A percentile compares a stretch with the other conserved stretches of the same genome.
These are phyloP conservation scores for Xylocampa areola DNA, from an alignment of 2,888 invertebrate species.

Conservation along the genomic window DNA sequence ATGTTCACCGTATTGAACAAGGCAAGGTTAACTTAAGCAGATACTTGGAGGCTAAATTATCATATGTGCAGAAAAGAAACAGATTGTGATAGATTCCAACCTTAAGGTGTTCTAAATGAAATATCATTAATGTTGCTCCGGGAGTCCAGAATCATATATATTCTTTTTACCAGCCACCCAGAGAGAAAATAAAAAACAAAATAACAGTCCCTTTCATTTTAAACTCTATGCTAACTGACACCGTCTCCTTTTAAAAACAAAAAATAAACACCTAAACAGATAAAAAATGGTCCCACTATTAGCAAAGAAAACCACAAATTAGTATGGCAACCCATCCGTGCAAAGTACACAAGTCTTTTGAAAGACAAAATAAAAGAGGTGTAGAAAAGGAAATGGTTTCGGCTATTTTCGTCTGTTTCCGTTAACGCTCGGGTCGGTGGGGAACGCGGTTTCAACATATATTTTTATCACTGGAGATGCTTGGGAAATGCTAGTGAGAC, in stretches of 20 bases:
- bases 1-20: no score
- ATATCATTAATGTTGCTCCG: no score
- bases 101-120: no score
- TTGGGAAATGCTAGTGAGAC: conserved; percentile 31
- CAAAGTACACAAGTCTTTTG: conserved; percentile 51
- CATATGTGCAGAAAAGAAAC: no score
- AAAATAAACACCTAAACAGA: conserved; percentile 41
- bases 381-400: conserved; percentile 66
- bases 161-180: no score
- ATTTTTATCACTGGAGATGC: conserved; percentile 43
- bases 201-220: background rate
- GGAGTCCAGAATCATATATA: no score
- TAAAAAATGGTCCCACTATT: conserved; percentile 50
- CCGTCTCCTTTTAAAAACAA: conserved; percentile 14
- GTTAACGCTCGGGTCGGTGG: conserved; percentile 59
- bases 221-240: conserved; percentile 30
- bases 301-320: conserved; percentile 60
- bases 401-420: conserved; percentile 79
- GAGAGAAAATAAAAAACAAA: conserved; percentile 4
- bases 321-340: conserved; percentile 55
- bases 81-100: no score
- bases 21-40: no score
- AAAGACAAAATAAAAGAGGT: conserved; percentile 58
- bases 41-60: no score
- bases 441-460: conserved; percentile 41